Percentiles rank a stretch among this genome's conserved stretches.
These are phyloP conservation scores for Heliconius ismenius DNA, from an alignment of 2,888 invertebrate genomes.

Conservation along the genomic window DNA sequence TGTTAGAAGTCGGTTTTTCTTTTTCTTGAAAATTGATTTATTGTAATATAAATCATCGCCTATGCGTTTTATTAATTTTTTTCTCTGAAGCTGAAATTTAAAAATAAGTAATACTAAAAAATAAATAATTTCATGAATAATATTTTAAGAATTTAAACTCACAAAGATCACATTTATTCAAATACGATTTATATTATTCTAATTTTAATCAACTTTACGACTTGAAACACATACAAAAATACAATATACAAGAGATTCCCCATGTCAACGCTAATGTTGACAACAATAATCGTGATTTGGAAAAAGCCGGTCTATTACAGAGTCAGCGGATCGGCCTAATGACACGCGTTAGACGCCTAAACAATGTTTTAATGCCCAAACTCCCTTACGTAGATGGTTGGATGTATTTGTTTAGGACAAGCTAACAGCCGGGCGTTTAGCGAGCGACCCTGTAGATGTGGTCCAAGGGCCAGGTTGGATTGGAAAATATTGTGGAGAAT, in stretches of 20 bases:
- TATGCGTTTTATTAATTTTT: too few species aligned
- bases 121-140: too few species aligned
- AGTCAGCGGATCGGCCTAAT: constrained; percentile 71
- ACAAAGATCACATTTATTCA: too few species aligned
- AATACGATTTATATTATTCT: background rate
- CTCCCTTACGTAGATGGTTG: constrained; percentile 73
- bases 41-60: too few species aligned
- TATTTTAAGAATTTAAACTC: too few species aligned
- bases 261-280: constrained; percentile 32
- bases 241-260: constrained; percentile 19
- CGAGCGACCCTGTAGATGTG: constrained; percentile 56
- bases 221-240: background rate
- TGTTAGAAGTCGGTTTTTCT: too few species aligned
- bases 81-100: too few species aligned
- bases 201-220: background rate
- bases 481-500: too few species aligned
- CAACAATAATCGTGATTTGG: constrained; percentile 43
- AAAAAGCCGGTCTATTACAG: constrained; percentile 59
- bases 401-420: constrained; percentile 79
- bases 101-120: too few species aligned
- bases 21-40: too few species aligned
- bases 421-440: constrained; percentile 78
- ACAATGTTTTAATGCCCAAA: constrained; percentile 77
- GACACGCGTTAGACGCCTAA: constrained; percentile 72
- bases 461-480: constrained; percentile 24